Percentiles rank a stretch among this genome's conserved stretches.
These are phyloP conservation scores for Hippocampus zosterae DNA, from an alignment of 2,113 vertebrate species.

Conservation along the genomic window DNA sequence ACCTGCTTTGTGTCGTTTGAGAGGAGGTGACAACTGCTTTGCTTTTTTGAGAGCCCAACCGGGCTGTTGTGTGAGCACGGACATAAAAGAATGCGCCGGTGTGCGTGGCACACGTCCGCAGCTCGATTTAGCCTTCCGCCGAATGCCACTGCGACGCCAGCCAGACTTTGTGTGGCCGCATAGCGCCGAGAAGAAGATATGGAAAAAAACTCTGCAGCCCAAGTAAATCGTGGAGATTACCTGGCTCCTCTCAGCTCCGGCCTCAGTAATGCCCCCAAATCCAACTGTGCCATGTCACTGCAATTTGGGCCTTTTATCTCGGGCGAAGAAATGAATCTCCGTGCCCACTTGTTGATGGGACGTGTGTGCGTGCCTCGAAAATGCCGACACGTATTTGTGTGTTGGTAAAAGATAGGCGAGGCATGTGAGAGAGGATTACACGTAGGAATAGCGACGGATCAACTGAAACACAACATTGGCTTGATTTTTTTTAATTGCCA, in stretches of 20 bases:
- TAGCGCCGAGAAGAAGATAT: conserved; percentile 68
- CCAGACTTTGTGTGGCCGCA: conserved; percentile 68
- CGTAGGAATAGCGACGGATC: conserved; percentile 72
- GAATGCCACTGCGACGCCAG: conserved; percentile 73
- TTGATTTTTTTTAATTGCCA: conserved; percentile 69
- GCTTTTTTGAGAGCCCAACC: conserved; percentile 40
- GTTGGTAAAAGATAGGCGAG: conserved; percentile 27
- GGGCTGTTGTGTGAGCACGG: conserved; percentile 35
- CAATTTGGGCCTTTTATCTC: conserved; percentile 58
- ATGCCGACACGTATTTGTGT: conserved; percentile 25
- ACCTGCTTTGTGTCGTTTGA: conserved; percentile 72
- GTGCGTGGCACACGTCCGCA: conserved; percentile 50
- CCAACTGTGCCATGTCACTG: conserved; percentile 55
- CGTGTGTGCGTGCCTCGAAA: conserved; percentile 28
- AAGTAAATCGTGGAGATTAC: conserved; percentile 70
- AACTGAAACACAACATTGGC: conserved; percentile 73
- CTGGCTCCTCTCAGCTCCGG: conserved; percentile 61
- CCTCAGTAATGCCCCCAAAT: conserved; percentile 60
- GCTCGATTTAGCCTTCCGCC: conserved; percentile 65
- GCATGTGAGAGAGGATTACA: conserved; percentile 65
- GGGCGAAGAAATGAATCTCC: conserved; percentile 42
- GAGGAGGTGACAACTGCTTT: conserved; percentile 70
- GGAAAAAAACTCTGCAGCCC: conserved; percentile 71
- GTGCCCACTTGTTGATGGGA: conserved; percentile 19
- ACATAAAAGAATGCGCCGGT: conserved; percentile 44